A percentile compares a stretch with the other conserved stretches of the same genome.
These are phyloP conservation scores for Pristionchus exspectatus DNA, from an alignment of 2,888 invertebrate species.

Conservation along the genomic window DNA sequence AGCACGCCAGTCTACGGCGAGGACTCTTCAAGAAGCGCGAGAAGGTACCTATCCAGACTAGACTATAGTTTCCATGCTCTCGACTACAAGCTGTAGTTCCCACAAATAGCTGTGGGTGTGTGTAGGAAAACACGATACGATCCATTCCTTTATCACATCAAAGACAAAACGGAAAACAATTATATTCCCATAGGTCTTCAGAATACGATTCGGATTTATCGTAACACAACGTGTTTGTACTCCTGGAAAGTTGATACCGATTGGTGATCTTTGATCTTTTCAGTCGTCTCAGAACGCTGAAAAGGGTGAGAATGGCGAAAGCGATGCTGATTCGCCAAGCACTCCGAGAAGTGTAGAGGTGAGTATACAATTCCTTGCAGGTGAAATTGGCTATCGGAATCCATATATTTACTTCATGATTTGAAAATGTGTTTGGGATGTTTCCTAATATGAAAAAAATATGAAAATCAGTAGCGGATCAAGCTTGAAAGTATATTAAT, in stretches of 20 bases:
- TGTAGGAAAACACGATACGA: not conserved
- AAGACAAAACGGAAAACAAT: not conserved
- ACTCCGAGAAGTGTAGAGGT: slow-evolving; percentile 49
- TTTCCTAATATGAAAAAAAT: not conserved
- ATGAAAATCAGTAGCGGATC: not conserved
- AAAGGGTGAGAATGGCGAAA: slow-evolving; percentile 49
- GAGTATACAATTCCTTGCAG: not conserved
- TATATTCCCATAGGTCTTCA: not conserved
- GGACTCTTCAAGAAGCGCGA: slow-evolving; percentile 77
- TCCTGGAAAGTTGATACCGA: too few relatives aligned
- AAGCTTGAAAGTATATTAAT: not conserved
- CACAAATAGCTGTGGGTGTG: not conserved
- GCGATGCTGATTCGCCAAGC: slow-evolving; percentile 50
- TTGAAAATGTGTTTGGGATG: not conserved
- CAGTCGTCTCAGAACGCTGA: slow-evolving; percentile 26
- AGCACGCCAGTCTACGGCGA: slow-evolving; percentile 73
- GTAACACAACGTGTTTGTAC: too few relatives aligned
- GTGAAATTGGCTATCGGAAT: too few relatives aligned
- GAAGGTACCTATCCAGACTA: slow-evolving; percentile 57
- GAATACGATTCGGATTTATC: too few relatives aligned
- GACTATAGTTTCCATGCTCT: not conserved
- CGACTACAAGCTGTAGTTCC: not conserved
- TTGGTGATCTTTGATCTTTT: slow-evolving; percentile 7
- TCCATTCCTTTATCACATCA: not conserved
- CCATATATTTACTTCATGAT: too few relatives aligned